Evolutionary conservation across 1,140 invertebrate genomes (phyloP).

Genomic region (Protaetia brevitarsis): DNA sequence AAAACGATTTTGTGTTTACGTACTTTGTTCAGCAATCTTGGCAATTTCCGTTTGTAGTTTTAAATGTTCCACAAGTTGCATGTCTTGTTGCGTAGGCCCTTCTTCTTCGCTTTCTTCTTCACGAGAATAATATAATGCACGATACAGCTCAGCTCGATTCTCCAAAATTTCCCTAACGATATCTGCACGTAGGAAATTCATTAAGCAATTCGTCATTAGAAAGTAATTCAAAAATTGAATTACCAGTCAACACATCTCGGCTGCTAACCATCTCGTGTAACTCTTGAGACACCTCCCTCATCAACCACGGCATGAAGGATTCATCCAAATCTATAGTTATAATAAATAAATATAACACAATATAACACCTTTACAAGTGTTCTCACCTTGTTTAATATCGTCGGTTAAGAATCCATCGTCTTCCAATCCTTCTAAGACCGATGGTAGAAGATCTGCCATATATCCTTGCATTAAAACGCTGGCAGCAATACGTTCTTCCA

Average conservation of each 20-base stretch:
- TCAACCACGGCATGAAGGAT: constrained; percentile 84
- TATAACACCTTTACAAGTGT: constrained; percentile 1
- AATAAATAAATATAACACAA: neutral
- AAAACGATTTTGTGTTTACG: too few relatives aligned
- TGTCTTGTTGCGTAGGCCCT: constrained; percentile 41
- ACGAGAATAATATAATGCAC: constrained; percentile 49
- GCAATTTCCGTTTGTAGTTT: constrained; percentile 44
- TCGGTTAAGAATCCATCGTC: constrained; percentile 73
- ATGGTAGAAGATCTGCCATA: constrained; percentile 76
- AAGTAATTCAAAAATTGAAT: neutral
- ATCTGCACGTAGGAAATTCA: constrained; percentile 49
- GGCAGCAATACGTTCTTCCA: constrained; percentile 76
- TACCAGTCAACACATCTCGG: constrained; percentile 72
- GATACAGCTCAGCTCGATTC: constrained; percentile 62
- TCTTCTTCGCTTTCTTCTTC: constrained; percentile 32
- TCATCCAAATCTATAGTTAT: constrained; percentile 66
- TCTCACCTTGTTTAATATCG: constrained; percentile 64
- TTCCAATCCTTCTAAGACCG: constrained; percentile 74
- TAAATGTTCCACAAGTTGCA: constrained; percentile 40
- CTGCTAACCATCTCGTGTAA: constrained; percentile 75
- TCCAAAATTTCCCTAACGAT: constrained; percentile 73
- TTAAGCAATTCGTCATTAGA: neutral
- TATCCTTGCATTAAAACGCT: constrained; percentile 78
- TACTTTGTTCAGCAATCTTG: constrained; percentile 14
- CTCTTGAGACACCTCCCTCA: constrained; percentile 75